A percentile compares a stretch with the other conserved stretches of the same genome.
phyloP scores from a whole-genome alignment of 2,888 invertebrate genomes.

The Ligdia adustata region DNA sequence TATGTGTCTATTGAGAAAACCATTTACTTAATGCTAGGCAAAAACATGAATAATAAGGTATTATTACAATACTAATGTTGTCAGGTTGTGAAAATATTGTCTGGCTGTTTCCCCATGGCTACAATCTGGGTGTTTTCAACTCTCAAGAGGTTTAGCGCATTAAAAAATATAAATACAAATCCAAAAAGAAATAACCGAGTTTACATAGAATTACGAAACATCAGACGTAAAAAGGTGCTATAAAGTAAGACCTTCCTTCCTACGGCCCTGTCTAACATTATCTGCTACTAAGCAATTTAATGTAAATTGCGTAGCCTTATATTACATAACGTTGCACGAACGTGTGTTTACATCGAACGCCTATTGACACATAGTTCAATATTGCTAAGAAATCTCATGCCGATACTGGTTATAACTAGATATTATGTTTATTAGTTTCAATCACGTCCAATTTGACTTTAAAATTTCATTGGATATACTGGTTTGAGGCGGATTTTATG shows the following conservation, averaged over 20 bases:
- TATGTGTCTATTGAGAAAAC: no score
- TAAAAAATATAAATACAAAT: no score
- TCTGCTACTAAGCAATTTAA: conserved; percentile 9
- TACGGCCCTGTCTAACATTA: not conserved
- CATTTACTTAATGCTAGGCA: no score
- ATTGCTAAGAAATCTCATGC: conserved; percentile 8
- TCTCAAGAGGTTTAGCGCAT: no score
- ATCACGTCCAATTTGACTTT: conserved; percentile 4
- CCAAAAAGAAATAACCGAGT: no score
- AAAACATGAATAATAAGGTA: no score
- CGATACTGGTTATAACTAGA: conserved; percentile 12
- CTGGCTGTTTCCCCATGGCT: no score
- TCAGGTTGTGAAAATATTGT: no score
- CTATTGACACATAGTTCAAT: conserved; percentile 18
- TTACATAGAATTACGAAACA: not conserved
- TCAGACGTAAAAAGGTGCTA: not conserved
- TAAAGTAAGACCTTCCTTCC: no score
- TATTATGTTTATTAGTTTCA: conserved; percentile 6
- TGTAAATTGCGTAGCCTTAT: conserved; percentile 7
- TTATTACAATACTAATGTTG: no score
- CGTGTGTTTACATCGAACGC: conserved; percentile 13
- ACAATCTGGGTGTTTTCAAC: no score
- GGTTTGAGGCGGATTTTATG: conserved; percentile 8
- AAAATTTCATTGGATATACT: conserved; percentile 5
- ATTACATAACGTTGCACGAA: conserved; percentile 23